Conservation (phyloP, 1,140 invertebrate species). For the Anoplophora glabripennis region DNA sequence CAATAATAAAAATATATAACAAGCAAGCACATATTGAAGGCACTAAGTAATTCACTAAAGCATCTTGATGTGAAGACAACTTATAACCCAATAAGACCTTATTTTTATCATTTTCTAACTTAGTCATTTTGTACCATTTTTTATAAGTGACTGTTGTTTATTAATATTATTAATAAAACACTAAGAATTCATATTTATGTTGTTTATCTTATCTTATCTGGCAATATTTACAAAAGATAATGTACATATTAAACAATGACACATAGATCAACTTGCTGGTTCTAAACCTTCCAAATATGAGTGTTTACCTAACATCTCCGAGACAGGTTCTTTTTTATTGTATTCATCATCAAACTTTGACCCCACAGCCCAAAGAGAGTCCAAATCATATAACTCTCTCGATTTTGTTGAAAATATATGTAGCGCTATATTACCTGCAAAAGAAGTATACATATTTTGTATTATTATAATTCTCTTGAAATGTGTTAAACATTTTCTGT, state of each 20-base stretch:
- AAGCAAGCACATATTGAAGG: conserved; percentile 49
- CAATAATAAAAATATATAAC: conserved; percentile 52
- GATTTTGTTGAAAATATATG: conserved; percentile 77
- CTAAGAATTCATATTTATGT: too few species aligned
- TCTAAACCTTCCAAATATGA: conserved; percentile 61
- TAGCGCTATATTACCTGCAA: conserved; percentile 82
- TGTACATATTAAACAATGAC: too few species aligned
- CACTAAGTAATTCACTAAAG: conserved; percentile 51
- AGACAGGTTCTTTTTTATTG: conserved; percentile 56
- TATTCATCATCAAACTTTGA: conserved; percentile 71
- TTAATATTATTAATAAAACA: too few species aligned
- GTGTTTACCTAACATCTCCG: conserved; percentile 62
- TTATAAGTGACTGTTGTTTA: too few species aligned
- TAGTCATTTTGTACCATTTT: too few species aligned
- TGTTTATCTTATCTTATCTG: too few species aligned
- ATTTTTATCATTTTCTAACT: background rate
- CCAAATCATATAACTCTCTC: conserved; percentile 78
- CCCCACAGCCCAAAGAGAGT: conserved; percentile 87
- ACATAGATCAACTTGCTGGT: conserved; percentile 48
- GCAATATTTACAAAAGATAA: too few species aligned
- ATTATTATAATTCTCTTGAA: too few species aligned
- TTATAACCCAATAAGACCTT: conserved; percentile 38
- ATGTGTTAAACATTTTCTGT: too few species aligned
- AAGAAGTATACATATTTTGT: background rate
- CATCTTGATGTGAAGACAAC: conserved; percentile 50